Conservation (phyloP, 2,113 vertebrate genomes). For the Alligator mississippiensis region DNA sequence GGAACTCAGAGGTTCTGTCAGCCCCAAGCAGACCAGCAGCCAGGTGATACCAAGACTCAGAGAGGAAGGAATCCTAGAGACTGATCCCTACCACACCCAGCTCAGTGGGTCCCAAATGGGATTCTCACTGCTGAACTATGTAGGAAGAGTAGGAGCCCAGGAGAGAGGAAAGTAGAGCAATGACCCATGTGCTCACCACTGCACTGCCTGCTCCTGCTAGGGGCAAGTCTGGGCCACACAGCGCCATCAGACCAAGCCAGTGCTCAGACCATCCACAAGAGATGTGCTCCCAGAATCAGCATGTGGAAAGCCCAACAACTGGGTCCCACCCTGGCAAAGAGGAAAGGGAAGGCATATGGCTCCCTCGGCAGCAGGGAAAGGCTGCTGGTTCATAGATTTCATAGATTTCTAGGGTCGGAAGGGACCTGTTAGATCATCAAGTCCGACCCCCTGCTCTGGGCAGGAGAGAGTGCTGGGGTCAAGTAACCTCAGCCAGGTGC, state of each 20-base stretch:
- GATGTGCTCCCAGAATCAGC: neutral
- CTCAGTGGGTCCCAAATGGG: neutral
- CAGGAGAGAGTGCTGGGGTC: too few relatives aligned
- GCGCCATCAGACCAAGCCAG: fast-evolving
- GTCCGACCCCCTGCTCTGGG: too few relatives aligned
- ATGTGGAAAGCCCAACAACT: neutral
- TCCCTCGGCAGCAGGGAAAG: neutral
- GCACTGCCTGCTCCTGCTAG: fast-evolving
- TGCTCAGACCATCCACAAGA: fast-evolving
- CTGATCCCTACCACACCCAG: neutral
- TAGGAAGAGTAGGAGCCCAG: neutral
- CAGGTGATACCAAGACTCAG: fast-evolving
- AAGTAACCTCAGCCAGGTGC: too few relatives aligned
- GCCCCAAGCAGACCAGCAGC: neutral
- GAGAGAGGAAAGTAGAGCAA: neutral
- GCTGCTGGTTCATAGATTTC: too few relatives aligned
- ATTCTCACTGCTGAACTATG: neutral
- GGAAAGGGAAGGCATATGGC: too few relatives aligned
- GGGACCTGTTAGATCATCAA: too few relatives aligned
- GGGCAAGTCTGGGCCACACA: neutral
- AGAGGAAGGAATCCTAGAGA: too few relatives aligned
- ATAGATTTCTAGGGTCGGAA: too few relatives aligned
- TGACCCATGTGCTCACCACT: fast-evolving
- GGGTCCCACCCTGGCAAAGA: neutral
- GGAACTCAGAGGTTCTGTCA: neutral